Evolutionary conservation across 2,888 invertebrate species (phyloP), one percentile per base, ranked within the genome.

Genomic region (Nomada goodeniana): DNA sequence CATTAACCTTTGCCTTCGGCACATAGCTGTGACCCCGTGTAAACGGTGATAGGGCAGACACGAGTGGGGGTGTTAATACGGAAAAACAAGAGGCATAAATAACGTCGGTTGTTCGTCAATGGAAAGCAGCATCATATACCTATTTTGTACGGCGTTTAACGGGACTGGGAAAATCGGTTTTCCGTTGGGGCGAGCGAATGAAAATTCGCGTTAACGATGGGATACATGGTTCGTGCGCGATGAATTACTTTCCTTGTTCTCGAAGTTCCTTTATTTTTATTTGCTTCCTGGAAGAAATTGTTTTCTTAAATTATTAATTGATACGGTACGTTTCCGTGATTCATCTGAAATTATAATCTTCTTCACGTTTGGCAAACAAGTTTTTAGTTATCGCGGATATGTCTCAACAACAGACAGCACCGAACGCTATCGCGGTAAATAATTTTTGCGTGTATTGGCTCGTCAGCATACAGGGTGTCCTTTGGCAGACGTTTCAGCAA

Each of bases 381-480:
- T 11, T 55, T 50, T 76, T 69, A 50, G 71, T 44, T 73, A 71
- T 60, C 65, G 55, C 29, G 68, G 23, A 80, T 77, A 69, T 61
- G 61, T 75, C 59, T 61, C 42, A 64, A 55, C 71, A 63, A 76
- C 74, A 64, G 77, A 20, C 70, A 63, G 57, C 57, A 57, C 44
- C 57, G 72, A 63, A 61, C 69, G 59, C 73, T 13, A 70, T 67
- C 47, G 57, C 52, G 52, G 44, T 69, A 80, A 82, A 74, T 85
- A 74, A 83, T 80, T 77, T 59, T 53, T 47, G 47, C 23, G 13
- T 20, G 23, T 74, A 65, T 70, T 70, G 71, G 57, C 5, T 52
- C 18, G 60, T 68, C 42, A 68, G 52, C 57, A 11, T 47, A 68
- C 42, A 29, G 29, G 50, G 65, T 65, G 64, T 63, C 13, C 15